These are phyloP conservation scores for Prolemur simus DNA, from an alignment of 2,113 vertebrate genomes.

Conservation along the genomic window DNA sequence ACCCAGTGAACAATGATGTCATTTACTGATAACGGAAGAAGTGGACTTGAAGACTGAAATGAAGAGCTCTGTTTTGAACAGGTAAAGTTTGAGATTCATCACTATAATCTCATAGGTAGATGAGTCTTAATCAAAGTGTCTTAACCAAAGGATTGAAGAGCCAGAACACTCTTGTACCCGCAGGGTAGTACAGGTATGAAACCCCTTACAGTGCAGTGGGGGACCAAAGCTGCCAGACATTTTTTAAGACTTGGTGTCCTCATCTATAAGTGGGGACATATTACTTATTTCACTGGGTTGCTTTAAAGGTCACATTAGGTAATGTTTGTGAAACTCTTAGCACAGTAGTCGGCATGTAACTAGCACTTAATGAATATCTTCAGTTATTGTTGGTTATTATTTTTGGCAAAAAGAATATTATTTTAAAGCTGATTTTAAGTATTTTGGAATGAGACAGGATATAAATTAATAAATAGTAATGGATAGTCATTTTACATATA, in stretches of 20 bases:
- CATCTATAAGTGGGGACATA: background rate
- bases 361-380: background rate
- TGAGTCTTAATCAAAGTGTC: background rate
- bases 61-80: background rate
- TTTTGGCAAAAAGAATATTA: background rate
- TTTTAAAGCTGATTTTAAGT: conserved; percentile 7
- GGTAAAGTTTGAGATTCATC: background rate
- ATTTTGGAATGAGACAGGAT: background rate
- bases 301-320: conserved; percentile 19
- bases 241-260: background rate
- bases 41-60: background rate
- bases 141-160: background rate
- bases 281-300: background rate
- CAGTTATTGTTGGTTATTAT: background rate
- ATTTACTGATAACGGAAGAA: background rate
- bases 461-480: conserved; percentile 19
- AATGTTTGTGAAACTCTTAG: background rate
- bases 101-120: background rate
- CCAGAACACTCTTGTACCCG: background rate
- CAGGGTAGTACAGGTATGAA: background rate
- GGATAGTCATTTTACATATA: background rate
- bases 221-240: background rate
- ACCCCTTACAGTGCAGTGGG: background rate
- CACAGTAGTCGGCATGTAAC: background rate
- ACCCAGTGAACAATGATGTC: background rate